Evolutionary conservation across 2,888 invertebrate species (phyloP), one percentile per base, ranked within the genome.

Genomic region (Lagria hirta): DNA sequence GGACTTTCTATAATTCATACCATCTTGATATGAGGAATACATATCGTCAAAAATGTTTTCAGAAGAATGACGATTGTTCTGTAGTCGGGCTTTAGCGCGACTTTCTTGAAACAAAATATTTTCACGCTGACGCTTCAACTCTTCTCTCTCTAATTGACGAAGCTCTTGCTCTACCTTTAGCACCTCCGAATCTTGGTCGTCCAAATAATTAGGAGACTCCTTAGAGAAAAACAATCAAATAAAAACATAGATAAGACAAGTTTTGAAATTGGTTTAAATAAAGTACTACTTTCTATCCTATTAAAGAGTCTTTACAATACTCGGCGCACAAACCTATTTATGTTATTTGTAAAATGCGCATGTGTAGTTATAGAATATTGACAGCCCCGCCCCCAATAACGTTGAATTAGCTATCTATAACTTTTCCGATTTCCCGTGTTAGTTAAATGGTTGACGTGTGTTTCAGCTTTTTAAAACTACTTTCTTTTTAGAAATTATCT

Each of bases 131-230:
- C 88, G 75, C 51, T 86, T 81, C 6, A 88, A 62, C 63, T 88
- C 87, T 64, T 88, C 88, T 66, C 85, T 84, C 64, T 89, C 86
- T 27, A 85, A 68, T 65, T 88, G 87, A 3, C 87, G 68, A 1
- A 88, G 73, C 69, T 88, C 88, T 26, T 86, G 79, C 71, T 88
- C 88, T 49, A 88, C 86, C 52, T 86, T 82, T 17, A 88, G 75
- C 12, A 88, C 70, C 61, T 71, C 71, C 8, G 70, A 70, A 54
- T 71, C 69, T 54, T 69, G 64, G 37, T 65, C 68, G 48, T 65
- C 65, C 42, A 65, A 50, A 44, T 57, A 65, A 54, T 62, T 58
- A 28, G 60, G 38, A 22, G 60, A 49, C 36, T 54, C 47, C 63
- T 65, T n/a, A n/a, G 47, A 36, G 43, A 29, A 22, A 43, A 22